Percentiles rank a stretch among this genome's conserved stretches.
These are phyloP conservation scores for Nemurella pictetii DNA, from an alignment of 2,888 invertebrate genomes.

Conservation along the genomic window DNA sequence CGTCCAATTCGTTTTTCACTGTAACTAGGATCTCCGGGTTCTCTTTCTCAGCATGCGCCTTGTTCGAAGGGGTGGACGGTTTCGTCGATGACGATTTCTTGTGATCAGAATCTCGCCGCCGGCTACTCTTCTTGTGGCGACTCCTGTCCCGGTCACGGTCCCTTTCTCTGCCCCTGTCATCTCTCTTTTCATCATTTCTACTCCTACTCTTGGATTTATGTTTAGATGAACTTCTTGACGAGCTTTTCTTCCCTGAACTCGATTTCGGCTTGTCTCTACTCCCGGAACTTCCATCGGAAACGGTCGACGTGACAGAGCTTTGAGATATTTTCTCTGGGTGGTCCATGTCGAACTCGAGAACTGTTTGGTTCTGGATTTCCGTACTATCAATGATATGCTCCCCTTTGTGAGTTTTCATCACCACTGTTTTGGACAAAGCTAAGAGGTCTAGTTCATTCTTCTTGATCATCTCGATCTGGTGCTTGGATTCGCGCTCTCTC, in stretches of 20 bases:
- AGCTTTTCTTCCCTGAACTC: neutral
- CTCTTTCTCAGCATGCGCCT: neutral
- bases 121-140: slow-evolving; percentile 6
- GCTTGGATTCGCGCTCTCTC: slow-evolving; percentile 89
- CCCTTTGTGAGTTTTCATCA: slow-evolving; percentile 93
- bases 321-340: neutral
- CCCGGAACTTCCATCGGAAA: slow-evolving; percentile 4
- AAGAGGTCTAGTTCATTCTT: slow-evolving; percentile 84
- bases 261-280: neutral
- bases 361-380: neutral
- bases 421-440: slow-evolving; percentile 77
- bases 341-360: neutral
- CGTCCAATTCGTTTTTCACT: neutral
- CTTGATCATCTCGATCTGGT: slow-evolving; percentile 86
- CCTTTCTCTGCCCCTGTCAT: neutral
- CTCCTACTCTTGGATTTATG: neutral
- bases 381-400: slow-evolving; percentile 59
- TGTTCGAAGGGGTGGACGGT: neutral
- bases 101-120: neutral
- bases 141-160: slow-evolving; percentile 49
- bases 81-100: too few species aligned
- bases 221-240: neutral
- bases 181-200: neutral
- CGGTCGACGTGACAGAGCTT: slow-evolving; percentile 8
- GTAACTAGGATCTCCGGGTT: neutral